phyloP scores from a whole-genome alignment of 2,797 vertebrate species.

The Platalea minor region DNA sequence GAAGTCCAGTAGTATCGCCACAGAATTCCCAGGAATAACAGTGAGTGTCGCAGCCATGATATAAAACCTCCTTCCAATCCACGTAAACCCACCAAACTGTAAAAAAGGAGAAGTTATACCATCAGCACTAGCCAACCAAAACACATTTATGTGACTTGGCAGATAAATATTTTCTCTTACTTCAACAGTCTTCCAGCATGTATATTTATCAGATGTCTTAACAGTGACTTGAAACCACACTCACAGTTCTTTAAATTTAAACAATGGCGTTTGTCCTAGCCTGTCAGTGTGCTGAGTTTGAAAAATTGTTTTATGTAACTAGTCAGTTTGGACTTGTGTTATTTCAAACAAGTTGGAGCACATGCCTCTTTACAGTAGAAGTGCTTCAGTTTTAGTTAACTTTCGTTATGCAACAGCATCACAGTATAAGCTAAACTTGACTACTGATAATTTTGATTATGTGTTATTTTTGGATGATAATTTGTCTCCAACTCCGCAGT shows the following conservation, averaged over 20 bases:
- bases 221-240: not conserved
- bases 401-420: not conserved
- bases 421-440: not conserved
- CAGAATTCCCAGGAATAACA: not conserved
- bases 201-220: not conserved
- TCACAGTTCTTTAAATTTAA: not conserved
- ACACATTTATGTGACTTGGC: not conserved
- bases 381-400: not conserved
- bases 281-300: not conserved
- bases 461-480: not conserved
- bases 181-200: not conserved
- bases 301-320: slow-evolving; percentile 20
- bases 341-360: slow-evolving; percentile 20
- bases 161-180: slow-evolving; percentile 10
- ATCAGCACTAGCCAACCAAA: not conserved
- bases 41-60: not conserved
- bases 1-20: not conserved
- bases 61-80: not conserved
- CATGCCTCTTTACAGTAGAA: not conserved
- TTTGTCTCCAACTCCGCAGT: not conserved
- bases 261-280: not conserved
- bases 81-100: not conserved
- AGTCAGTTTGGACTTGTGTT: not conserved
- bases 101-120: not conserved
- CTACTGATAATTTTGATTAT: not conserved